Evolutionary conservation across 1,140 invertebrate species (phyloP).

Genomic region (Propsilocerus akamusi): DNA sequence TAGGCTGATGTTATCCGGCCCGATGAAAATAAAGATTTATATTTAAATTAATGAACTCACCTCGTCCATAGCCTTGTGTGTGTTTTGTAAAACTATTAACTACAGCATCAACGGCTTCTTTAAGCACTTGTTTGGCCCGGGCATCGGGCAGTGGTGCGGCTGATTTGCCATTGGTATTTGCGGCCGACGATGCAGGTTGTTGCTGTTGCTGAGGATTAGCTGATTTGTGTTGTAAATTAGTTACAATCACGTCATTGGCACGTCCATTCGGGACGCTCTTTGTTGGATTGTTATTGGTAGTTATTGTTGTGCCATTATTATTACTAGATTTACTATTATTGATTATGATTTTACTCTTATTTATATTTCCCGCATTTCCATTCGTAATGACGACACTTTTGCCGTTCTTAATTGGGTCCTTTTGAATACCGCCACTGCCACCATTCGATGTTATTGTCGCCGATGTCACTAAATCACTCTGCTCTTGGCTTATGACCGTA

Average conservation of each 20-base stretch:
- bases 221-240: neutral
- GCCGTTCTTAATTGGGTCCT: neutral
- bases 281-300: neutral
- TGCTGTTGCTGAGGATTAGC: neutral
- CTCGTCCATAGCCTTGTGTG: conserved; percentile 55
- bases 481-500: neutral
- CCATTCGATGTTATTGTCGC: neutral
- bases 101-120: conserved; percentile 57
- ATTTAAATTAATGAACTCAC: conserved; percentile 24
- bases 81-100: conserved; percentile 64
- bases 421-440: neutral
- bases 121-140: conserved; percentile 48
- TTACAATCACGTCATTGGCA: neutral
- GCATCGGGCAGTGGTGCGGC: conserved; percentile 30
- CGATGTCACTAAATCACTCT: neutral
- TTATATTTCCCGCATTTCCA: neutral
- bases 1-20: neutral
- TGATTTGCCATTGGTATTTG: neutral
- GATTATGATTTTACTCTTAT: neutral
- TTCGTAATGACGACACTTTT: neutral
- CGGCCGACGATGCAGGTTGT: neutral
- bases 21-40: neutral
- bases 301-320: neutral
- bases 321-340: neutral
- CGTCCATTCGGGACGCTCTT: neutral